A percentile compares a stretch with the other conserved stretches of the same genome.
Conservation (phyloP, 2,113 vertebrate species). For the Argyrosomus japonicus region DNA sequence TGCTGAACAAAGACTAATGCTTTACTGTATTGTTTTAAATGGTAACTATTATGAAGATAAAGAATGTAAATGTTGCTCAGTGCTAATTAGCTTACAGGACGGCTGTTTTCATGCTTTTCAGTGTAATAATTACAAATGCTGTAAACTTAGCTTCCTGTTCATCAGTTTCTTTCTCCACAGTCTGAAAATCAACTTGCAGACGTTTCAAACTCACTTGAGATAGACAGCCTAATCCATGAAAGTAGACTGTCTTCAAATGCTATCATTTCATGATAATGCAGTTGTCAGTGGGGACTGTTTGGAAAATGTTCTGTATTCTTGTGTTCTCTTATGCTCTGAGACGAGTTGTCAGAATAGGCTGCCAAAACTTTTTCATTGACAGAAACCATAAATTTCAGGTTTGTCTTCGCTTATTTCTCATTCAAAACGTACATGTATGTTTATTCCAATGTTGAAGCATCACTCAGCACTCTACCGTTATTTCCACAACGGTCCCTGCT, state of each 20-base stretch:
- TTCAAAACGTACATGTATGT: not conserved
- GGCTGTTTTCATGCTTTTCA: not conserved
- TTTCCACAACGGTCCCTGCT: not conserved
- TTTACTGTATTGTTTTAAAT: conserved; percentile 5
- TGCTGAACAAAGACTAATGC: conserved; percentile 11
- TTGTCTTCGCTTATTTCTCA: not conserved
- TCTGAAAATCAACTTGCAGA: not conserved
- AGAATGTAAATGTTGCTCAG: not conserved
- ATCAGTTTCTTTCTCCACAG: too few relatives aligned
- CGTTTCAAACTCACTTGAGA: not conserved
- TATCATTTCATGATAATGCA: not conserved
- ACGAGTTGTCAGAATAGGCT: not conserved
- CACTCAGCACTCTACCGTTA: not conserved
- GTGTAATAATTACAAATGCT: not conserved
- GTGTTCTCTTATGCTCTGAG: not conserved
- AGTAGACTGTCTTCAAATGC: not conserved
- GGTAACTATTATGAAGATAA: not conserved
- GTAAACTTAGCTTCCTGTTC: not conserved
- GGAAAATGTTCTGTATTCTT: not conserved
- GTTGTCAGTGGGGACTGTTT: not conserved
- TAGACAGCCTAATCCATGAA: not conserved
- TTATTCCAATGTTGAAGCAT: not conserved
- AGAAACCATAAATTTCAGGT: not conserved
- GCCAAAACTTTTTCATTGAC: not conserved
- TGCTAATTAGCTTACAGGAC: not conserved